A percentile compares a stretch with the other conserved stretches of the same genome.
Conservation (phyloP, 2,113 vertebrate genomes). For the Lonchura striata region DNA sequence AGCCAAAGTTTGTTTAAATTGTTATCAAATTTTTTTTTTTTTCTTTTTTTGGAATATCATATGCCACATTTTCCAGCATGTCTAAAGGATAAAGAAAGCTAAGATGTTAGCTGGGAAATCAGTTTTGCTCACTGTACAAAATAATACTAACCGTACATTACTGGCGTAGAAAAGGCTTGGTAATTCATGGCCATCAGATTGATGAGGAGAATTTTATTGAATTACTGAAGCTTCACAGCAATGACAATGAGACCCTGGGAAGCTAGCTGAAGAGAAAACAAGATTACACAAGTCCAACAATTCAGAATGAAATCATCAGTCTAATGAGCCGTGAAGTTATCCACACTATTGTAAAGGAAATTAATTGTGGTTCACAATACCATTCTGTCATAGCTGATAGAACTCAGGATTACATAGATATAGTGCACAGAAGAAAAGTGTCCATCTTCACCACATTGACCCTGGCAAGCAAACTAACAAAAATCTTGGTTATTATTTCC, state of each 20-base stretch:
- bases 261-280: constrained; percentile 72
- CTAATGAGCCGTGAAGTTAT: constrained; percentile 70
- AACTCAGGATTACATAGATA: constrained; percentile 39
- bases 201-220: constrained; percentile 45
- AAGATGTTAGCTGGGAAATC: neutral
- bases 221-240: constrained; percentile 55
- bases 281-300: constrained; percentile 74
- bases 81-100: neutral
- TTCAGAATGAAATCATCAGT: constrained; percentile 66
- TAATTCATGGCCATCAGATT: constrained; percentile 32
- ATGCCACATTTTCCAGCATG: neutral
- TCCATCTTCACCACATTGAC: neutral
- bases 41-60: neutral
- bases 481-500: neutral
- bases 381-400: constrained; percentile 52
- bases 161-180: neutral
- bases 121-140: neutral
- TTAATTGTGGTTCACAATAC: constrained; percentile 62
- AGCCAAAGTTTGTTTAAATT: neutral
- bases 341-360: constrained; percentile 64
- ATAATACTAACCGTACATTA: neutral
- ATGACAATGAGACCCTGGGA: constrained; percentile 66
- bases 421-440: neutral
- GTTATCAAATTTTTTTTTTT: neutral
- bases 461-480: neutral